phyloP scores from a whole-genome alignment of 1,140 invertebrate species.

The Apocrypta bakeri region DNA sequence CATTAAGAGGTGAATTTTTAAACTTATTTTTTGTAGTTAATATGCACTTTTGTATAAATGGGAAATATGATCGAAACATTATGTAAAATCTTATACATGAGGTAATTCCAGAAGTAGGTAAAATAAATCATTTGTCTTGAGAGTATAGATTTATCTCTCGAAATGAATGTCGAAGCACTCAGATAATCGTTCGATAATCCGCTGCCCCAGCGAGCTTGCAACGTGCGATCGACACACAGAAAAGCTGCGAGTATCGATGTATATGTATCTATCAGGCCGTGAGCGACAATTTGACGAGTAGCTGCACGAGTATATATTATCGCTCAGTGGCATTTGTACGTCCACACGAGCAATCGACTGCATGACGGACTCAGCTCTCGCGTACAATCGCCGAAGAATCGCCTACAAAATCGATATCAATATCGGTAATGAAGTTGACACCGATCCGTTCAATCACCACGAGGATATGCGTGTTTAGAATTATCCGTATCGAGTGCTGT shows the following conservation, averaged over 20 bases:
- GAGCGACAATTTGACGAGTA: slow-evolving; percentile 1
- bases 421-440: background rate
- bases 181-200: background rate
- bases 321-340: background rate
- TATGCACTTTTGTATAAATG: too few relatives aligned
- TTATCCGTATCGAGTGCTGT: too few relatives aligned
- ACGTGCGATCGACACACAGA: background rate
- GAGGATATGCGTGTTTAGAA: too few relatives aligned
- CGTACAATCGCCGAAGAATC: background rate
- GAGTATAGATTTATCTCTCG: too few relatives aligned
- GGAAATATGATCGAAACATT: too few relatives aligned
- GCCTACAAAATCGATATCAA: background rate
- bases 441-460: too few relatives aligned
- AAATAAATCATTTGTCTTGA: too few relatives aligned
- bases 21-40: too few relatives aligned
- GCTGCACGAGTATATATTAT: background rate
- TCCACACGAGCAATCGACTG: background rate
- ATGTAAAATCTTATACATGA: too few relatives aligned
- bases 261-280: background rate
- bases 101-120: too few relatives aligned
- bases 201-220: background rate
- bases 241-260: background rate
- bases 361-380: background rate
- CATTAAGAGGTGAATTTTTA: too few relatives aligned
- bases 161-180: too few relatives aligned